Evolutionary conservation across 2,888 invertebrate genomes (phyloP).

Genomic region (Brachyopa scutellaris): DNA sequence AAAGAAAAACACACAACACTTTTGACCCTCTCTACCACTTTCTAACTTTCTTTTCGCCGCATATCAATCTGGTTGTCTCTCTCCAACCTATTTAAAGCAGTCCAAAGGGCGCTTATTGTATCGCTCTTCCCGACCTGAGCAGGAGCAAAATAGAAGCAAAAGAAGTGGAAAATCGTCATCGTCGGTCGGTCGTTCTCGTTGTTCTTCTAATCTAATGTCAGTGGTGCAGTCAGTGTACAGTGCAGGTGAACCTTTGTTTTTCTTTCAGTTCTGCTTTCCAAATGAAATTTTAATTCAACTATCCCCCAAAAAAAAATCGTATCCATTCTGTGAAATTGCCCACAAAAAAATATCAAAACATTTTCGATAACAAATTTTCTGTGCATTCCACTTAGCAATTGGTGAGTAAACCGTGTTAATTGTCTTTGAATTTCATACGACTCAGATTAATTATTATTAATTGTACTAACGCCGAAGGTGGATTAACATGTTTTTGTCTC

Average conservation of each 20-base stretch:
- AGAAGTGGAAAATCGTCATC: conserved; percentile 62
- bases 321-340: conserved; percentile 37
- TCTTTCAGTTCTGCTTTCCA: conserved; percentile 59
- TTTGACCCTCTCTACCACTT: conserved; percentile 56
- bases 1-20: conserved; percentile 10
- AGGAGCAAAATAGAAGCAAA: conserved; percentile 51
- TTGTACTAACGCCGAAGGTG: conserved; percentile 54
- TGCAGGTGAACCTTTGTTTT: conserved; percentile 65
- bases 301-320: not conserved
- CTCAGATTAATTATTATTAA: conserved; percentile 14
- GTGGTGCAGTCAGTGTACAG: conserved; percentile 64
- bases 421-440: conserved; percentile 1
- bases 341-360: not conserved
- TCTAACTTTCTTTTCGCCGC: conserved; percentile 70
- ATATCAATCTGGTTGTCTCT: conserved; percentile 12
- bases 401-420: conserved; percentile 47
- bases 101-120: conserved; percentile 9
- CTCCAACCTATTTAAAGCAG: conserved; percentile 30
- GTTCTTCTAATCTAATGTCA: conserved; percentile 64
- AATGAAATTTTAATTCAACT: conserved; percentile 52
- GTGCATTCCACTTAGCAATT: conserved; percentile 54
- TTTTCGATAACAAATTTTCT: conserved; percentile 6
- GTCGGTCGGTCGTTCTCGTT: conserved; percentile 37
- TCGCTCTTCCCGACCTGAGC: conserved; percentile 3
- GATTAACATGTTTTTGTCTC: conserved; percentile 53